Conservation (phyloP, 1,140 invertebrate genomes). For the Odontomachus brunneus region DNA sequence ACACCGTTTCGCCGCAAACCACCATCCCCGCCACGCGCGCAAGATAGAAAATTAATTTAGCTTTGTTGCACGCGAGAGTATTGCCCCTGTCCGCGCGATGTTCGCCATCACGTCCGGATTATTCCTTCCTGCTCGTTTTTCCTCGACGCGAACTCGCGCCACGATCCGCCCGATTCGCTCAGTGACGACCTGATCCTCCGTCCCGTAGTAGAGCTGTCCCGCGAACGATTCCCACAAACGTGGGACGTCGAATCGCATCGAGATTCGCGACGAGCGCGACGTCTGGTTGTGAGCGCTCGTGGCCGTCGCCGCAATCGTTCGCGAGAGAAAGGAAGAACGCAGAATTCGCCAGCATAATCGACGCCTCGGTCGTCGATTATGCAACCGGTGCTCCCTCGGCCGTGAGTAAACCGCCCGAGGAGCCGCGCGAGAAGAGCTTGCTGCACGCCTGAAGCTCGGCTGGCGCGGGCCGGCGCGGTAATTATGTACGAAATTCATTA, state of each 20-base stretch:
- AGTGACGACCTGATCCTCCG: too few relatives aligned
- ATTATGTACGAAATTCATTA: slow-evolving; percentile 82
- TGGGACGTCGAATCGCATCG: too few relatives aligned
- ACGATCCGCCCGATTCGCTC: too few relatives aligned
- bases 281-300: too few relatives aligned
- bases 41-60: slow-evolving; percentile 62
- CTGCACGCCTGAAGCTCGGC: slow-evolving; percentile 37
- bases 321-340: neutral
- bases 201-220: too few relatives aligned
- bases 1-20: slow-evolving; percentile 44
- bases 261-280: too few relatives aligned
- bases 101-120: neutral
- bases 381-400: slow-evolving; percentile 9
- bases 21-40: slow-evolving; percentile 1
- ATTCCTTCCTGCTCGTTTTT: neutral
- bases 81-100: slow-evolving; percentile 34
- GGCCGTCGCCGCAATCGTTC: too few relatives aligned
- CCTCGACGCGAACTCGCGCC: neutral
- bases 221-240: too few relatives aligned
- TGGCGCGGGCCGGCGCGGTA: slow-evolving; percentile 50
- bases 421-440: slow-evolving; percentile 8
- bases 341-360: neutral
- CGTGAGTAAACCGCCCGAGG: slow-evolving; percentile 38
- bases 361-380: slow-evolving; percentile 32
- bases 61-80: slow-evolving; percentile 57